A percentile compares a stretch with the other conserved stretches of the same genome.
Evolutionary conservation across 2,888 invertebrate species (phyloP).

Genomic region (Drosophila antonietae): DNA sequence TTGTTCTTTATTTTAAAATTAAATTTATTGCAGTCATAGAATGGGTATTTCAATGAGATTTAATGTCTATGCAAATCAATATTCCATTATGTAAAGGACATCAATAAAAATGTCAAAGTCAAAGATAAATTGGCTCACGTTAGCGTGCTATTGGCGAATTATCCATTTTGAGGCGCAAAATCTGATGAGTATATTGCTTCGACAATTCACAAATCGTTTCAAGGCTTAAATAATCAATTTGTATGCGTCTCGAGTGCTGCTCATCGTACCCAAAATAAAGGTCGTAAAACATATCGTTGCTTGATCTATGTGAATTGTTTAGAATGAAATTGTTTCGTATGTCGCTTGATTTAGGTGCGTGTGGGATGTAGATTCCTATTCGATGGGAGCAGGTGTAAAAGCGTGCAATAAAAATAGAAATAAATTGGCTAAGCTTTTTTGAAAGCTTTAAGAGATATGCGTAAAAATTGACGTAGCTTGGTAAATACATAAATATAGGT

Average conservation of each 20-base stretch:
- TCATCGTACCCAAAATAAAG: conserved; percentile 12
- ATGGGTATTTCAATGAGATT: conserved; percentile 8
- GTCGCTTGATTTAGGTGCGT: not conserved
- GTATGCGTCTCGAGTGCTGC: conserved; percentile 24
- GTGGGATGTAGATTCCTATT: no score
- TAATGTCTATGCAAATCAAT: conserved; percentile 24
- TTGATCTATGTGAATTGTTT: conserved; percentile 14
- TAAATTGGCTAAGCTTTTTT: not conserved
- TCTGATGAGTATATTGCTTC: conserved; percentile 20
- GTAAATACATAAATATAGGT: not conserved
- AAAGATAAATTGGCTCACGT: conserved; percentile 13
- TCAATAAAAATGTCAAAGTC: conserved; percentile 34
- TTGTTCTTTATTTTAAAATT: not conserved
- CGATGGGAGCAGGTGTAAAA: not conserved
- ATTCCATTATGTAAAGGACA: conserved; percentile 25
- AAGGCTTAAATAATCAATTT: conserved; percentile 30
- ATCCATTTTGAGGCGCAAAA: conserved; percentile 23
- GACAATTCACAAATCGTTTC: conserved; percentile 27
- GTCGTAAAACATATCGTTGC: conserved; percentile 19
- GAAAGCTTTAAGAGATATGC: not conserved
- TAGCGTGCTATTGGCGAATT: conserved; percentile 14
- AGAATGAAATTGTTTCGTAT: not conserved
- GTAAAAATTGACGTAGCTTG: not conserved
- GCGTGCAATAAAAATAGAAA: not conserved
- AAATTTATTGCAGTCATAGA: conserved; percentile 11